phyloP scores from a whole-genome alignment of 2,113 vertebrate genomes.

The Amazona guildingii region DNA sequence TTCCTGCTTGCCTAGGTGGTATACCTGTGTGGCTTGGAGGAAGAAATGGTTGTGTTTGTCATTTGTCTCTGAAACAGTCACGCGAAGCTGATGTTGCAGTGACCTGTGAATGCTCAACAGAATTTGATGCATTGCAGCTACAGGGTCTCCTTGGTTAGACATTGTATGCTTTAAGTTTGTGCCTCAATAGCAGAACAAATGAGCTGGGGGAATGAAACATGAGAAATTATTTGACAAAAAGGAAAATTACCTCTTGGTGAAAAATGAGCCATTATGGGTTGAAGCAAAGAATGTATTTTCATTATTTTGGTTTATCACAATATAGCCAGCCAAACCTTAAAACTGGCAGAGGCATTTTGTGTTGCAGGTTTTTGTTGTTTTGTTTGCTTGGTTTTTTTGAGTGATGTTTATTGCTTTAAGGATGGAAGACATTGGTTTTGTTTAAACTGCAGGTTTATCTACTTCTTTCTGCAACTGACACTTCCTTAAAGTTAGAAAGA shows the following conservation, averaged over 20 bases:
- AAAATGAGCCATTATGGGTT: background rate
- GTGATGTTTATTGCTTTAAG: background rate
- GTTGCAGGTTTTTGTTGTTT: background rate
- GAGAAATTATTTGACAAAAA: background rate
- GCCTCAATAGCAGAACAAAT: background rate
- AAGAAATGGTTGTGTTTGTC: background rate
- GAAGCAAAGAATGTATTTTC: background rate
- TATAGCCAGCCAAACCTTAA: background rate
- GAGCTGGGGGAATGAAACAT: background rate
- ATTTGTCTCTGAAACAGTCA: background rate
- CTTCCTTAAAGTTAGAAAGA: background rate
- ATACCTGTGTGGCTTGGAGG: background rate
- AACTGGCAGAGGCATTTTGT: background rate
- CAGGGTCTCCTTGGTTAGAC: slow-evolving; percentile 32
- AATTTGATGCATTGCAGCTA: slow-evolving; percentile 46
- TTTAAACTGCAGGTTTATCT: background rate
- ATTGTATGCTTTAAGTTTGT: background rate
- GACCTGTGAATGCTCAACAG: background rate
- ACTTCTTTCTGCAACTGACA: background rate
- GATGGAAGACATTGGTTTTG: background rate
- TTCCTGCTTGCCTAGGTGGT: background rate
- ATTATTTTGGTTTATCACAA: background rate
- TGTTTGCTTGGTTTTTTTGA: background rate
- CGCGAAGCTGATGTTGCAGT: background rate
- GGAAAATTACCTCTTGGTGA: background rate